These are phyloP conservation scores for Yoshiicerus persimilis DNA, from an alignment of 1,140 invertebrate genomes.

Conservation along the genomic window DNA sequence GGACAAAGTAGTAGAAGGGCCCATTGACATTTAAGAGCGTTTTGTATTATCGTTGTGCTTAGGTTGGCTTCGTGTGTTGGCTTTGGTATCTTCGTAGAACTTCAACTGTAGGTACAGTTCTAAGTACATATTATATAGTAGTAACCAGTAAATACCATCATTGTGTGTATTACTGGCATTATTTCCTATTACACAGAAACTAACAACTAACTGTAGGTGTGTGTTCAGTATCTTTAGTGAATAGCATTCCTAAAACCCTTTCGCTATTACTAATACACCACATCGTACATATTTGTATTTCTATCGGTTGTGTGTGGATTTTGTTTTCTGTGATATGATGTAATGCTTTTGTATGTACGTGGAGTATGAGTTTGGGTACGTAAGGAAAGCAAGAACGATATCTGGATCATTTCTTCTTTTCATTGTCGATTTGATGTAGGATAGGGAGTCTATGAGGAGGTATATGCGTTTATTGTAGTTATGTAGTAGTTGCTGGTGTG, in stretches of 20 bases:
- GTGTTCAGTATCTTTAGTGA: not conserved
- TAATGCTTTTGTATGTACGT: not conserved
- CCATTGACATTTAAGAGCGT: not conserved
- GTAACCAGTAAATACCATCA: not conserved
- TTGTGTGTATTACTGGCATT: not conserved
- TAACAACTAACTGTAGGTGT: not conserved
- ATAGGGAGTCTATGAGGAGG: not conserved
- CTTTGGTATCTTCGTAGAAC: not conserved
- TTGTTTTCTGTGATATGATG: not conserved
- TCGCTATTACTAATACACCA: not conserved
- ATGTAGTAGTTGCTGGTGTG: not conserved
- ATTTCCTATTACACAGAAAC: not conserved
- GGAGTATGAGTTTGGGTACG: not conserved
- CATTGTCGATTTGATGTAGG: not conserved
- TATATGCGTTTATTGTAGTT: not conserved
- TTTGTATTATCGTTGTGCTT: not conserved
- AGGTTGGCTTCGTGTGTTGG: not conserved
- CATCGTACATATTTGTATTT: not conserved
- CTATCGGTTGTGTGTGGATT: not conserved
- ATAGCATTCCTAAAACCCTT: not conserved
- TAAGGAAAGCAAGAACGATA: not conserved
- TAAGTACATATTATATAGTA: too few species aligned
- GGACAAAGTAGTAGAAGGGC: not conserved
- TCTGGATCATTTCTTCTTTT: slow-evolving; percentile 2
- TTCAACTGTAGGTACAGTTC: too few species aligned